A percentile compares a stretch with the other conserved stretches of the same genome.
These are phyloP conservation scores for Macropus fuliginosus DNA, from an alignment of 2,797 vertebrate genomes.

Conservation along the genomic window DNA sequence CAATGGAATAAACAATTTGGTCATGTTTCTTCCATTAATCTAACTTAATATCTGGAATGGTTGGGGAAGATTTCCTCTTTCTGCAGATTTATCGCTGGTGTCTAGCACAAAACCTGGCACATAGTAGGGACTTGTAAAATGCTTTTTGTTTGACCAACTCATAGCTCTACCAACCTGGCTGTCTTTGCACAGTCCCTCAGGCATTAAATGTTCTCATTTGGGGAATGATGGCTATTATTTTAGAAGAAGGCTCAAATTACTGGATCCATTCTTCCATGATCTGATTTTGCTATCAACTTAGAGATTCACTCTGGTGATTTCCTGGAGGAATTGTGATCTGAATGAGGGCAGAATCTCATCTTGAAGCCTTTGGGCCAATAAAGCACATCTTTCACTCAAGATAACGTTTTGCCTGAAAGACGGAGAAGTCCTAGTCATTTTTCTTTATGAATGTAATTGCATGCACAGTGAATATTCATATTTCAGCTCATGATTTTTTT, in stretches of 20 bases:
- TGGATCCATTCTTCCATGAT: background rate
- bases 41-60: background rate
- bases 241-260: background rate
- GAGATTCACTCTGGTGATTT: background rate
- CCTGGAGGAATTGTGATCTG: background rate
- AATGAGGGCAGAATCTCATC: background rate
- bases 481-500: background rate
- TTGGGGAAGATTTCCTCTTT: background rate
- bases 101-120: background rate
- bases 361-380: background rate
- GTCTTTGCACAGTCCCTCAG: background rate
- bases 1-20: background rate
- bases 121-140: background rate
- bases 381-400: background rate
- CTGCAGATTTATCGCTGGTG: background rate
- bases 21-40: background rate
- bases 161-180: background rate
- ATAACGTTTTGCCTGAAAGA: background rate
- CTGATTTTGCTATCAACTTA: background rate
- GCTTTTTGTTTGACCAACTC: background rate
- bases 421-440: too few relatives aligned
- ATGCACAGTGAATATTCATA: too few relatives aligned
- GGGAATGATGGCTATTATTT: background rate
- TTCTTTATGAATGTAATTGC: background rate
- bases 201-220: background rate